Conservation (phyloP, 2,113 vertebrate genomes). For the Chelonoidis abingdonii region DNA sequence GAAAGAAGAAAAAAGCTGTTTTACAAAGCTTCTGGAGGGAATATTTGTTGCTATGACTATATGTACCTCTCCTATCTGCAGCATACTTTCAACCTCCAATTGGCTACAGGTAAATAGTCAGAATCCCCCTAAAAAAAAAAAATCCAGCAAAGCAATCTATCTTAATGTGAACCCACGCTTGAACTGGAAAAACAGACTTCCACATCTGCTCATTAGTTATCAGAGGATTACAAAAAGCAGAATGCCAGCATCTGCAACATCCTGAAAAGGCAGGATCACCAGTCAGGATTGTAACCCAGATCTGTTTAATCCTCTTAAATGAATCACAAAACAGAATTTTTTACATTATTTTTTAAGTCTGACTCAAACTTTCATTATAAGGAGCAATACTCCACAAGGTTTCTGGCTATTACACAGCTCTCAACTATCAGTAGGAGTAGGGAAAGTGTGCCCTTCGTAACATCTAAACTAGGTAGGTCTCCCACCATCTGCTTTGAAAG, state of each 20-base stretch:
- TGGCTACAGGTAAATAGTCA: neutral
- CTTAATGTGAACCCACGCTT: neutral
- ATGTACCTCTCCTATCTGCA: neutral
- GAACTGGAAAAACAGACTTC: neutral
- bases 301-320: neutral
- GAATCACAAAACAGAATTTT: neutral
- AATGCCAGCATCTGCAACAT: neutral
- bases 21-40: neutral
- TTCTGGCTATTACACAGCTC: neutral
- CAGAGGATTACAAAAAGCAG: neutral
- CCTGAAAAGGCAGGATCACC: conserved; percentile 1
- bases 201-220: conserved; percentile 9
- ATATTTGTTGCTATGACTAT: neutral
- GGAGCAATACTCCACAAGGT: neutral
- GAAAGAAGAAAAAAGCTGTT: neutral
- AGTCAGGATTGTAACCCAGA: conserved; percentile 1
- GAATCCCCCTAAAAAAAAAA: neutral
- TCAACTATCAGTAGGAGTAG: neutral
- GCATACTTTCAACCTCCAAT: neutral
- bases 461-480: neutral
- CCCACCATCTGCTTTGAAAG: neutral
- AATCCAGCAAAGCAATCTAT: neutral
- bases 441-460: neutral
- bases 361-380: neutral
- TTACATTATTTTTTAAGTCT: neutral